A percentile compares a stretch with the other conserved stretches of the same genome.
phyloP scores from a whole-genome alignment of 1,140 invertebrate genomes.

The Lanistes nyassanus region DNA sequence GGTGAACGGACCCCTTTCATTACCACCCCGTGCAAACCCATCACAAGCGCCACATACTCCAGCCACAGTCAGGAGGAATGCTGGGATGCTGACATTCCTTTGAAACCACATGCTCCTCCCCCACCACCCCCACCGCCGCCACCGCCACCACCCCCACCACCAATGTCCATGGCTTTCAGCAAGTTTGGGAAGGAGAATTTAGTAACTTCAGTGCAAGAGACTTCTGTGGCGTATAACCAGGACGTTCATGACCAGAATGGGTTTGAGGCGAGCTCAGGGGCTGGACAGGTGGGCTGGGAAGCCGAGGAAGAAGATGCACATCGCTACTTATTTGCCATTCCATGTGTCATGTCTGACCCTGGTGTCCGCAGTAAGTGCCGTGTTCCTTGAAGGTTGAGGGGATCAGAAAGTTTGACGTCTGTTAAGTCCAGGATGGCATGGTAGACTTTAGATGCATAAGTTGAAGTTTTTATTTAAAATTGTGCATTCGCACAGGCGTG shows the following conservation, averaged over 20 bases:
- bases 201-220: neutral
- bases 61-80: neutral
- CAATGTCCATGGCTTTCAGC: slow-evolving; percentile 3
- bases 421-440: too few relatives aligned
- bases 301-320: slow-evolving; percentile 26
- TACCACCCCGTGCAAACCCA: too few relatives aligned
- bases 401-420: slow-evolving; percentile 7
- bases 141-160: slow-evolving; percentile 30
- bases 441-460: too few relatives aligned
- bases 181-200: slow-evolving; percentile 8
- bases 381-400: slow-evolving; percentile 21
- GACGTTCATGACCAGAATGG: neutral
- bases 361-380: slow-evolving; percentile 34
- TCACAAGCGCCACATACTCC: neutral
- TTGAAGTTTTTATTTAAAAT: too few relatives aligned
- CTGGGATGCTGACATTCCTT: slow-evolving; percentile 13
- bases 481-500: too few relatives aligned
- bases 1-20: too few relatives aligned
- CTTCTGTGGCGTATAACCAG: neutral
- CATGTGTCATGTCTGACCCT: slow-evolving; percentile 21
- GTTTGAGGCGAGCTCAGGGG: slow-evolving; percentile 21
- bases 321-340: slow-evolving; percentile 32
- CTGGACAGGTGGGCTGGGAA: slow-evolving; percentile 21
- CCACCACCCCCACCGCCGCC: slow-evolving; percentile 31
- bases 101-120: neutral